Evolutionary conservation across 1,140 invertebrate species (phyloP), one percentile per base, ranked within the genome.

Genomic region (Brachionus paranguensis): DNA sequence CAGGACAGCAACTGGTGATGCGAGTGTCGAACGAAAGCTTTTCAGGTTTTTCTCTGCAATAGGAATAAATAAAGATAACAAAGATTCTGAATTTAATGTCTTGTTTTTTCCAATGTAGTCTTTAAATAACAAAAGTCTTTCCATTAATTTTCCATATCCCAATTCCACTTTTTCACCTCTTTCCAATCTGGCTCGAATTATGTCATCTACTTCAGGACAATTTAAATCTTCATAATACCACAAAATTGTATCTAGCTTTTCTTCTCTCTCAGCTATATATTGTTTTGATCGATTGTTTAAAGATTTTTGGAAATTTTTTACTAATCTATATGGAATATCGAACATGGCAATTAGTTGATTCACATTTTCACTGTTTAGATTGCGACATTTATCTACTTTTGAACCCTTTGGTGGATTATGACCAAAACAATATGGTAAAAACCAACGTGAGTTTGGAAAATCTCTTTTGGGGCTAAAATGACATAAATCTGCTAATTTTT

Each of bases 221-320:
- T 78, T 12, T n/a, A 89, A 78, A 74, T 89, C 87, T 86, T 89
- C 88, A 86, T 89, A 89, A 50, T 85, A 88, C 88, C 88, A 88
- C n/a, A 88, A 65, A 10, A 88, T 83, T 6, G 87, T 86, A 53
- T 88, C 87, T 8, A 88, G 74, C 72, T 87, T 87, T 1, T 84
- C 43, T 83, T 86, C 85, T 50, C 86, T 85, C 7, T 64, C 65
- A 14, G 86, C 86, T 45, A 88, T 85, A 17, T 65, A 64, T n/a
- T 50, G 78, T 72, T 88, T 88, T 0, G 86, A 86, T n/a, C 86
- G 83, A 1, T 84, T 60, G 5, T 85, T 87, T 6, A 88, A 84
- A 1, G 83, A 43, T 8, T 84, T 70, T 70, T 87, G 86, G 17
- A 85, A 85, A 72, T 85, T 33, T 68, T 87, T 87, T 1, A 88